Percentiles rank a stretch among this genome's conserved stretches.
Evolutionary conservation across 1,140 invertebrate species (phyloP).

Genomic region (Amyelois transitella): DNA sequence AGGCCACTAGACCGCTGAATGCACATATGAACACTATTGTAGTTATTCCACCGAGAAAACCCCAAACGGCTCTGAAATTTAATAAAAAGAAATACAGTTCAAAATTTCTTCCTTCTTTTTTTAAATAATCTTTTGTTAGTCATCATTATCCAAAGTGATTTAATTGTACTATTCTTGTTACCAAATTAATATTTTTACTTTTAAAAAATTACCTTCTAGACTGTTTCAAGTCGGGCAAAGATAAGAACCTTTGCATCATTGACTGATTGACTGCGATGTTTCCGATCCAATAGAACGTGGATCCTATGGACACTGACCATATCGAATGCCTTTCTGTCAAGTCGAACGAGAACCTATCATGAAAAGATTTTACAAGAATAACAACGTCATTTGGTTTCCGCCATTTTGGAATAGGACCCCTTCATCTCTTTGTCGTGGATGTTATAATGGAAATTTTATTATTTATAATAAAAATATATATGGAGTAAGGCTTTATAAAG

Average conservation of each 20-base stretch:
- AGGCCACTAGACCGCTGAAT: constrained; percentile 85
- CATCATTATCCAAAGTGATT: too few species aligned
- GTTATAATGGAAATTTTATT: too few species aligned
- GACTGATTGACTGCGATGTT: constrained; percentile 89
- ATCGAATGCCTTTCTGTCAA: constrained; percentile 52
- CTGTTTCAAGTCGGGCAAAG: constrained; percentile 79
- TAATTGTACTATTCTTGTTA: too few species aligned
- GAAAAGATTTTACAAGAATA: neutral
- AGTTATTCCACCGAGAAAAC: constrained; percentile 77
- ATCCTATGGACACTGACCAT: constrained; percentile 65
- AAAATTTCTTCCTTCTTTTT: too few species aligned
- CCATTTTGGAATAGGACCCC: too few species aligned
- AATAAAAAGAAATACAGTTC: neutral
- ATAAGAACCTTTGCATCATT: constrained; percentile 86
- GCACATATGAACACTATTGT: constrained; percentile 75
- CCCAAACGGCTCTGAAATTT: constrained; percentile 80
- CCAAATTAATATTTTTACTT: too few species aligned
- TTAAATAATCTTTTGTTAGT: too few species aligned
- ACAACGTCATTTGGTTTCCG: too few species aligned
- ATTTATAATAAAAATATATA: too few species aligned
- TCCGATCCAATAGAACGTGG: constrained; percentile 88
- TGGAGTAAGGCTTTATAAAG: too few species aligned
- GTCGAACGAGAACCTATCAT: constrained; percentile 40
- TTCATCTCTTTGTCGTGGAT: too few species aligned
- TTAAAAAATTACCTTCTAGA: constrained; percentile 84